These are phyloP conservation scores for Strigamia transsilvanica DNA, from an alignment of 2,888 invertebrate genomes.

Conservation along the genomic window DNA sequence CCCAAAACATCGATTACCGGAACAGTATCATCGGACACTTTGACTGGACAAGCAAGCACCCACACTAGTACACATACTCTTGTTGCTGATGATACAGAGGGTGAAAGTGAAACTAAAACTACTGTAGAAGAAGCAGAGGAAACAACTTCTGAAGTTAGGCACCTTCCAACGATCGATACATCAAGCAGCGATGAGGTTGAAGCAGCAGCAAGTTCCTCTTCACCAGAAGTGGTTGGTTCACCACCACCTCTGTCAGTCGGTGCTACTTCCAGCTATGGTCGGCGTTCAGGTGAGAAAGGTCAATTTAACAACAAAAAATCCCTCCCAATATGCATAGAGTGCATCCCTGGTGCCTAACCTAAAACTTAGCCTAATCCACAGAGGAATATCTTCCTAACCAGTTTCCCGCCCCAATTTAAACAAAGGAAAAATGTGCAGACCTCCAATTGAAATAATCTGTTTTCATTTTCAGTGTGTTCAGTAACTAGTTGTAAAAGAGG, in stretches of 20 bases:
- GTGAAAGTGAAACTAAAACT: neutral
- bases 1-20: conserved; percentile 75
- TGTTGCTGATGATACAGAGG: conserved; percentile 62
- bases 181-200: neutral
- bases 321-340: too few relatives aligned
- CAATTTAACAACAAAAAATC: neutral
- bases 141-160: neutral
- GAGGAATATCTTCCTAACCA: too few relatives aligned
- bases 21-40: conserved; percentile 79
- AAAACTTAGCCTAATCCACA: too few relatives aligned
- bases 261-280: neutral
- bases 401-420: too few relatives aligned
- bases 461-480: neutral
- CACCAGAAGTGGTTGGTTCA: neutral
- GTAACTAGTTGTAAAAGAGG: conserved; percentile 56
- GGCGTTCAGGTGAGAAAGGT: neutral
- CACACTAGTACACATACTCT: conserved; percentile 74
- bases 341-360: too few relatives aligned
- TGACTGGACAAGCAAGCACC: conserved; percentile 76
- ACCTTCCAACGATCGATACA: neutral
- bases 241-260: neutral
- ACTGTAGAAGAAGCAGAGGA: neutral
- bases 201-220: neutral
- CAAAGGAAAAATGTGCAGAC: too few relatives aligned
- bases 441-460: neutral